Percentiles rank a stretch among this genome's conserved stretches.
Evolutionary conservation across 2,888 invertebrate genomes (phyloP).

Genomic region (Cepaea hortensis): DNA sequence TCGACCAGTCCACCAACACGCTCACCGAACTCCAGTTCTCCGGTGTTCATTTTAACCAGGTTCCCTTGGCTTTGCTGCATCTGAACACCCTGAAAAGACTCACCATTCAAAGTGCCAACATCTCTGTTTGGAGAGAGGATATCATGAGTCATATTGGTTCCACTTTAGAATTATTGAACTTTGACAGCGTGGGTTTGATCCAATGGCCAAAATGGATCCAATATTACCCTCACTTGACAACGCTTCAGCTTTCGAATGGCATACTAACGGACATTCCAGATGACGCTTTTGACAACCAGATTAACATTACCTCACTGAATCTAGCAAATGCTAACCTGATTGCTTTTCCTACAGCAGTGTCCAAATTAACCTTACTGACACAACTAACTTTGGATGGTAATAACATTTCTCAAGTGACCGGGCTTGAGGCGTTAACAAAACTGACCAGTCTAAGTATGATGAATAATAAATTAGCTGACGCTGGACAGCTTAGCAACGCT

Average conservation of each 20-base stretch:
- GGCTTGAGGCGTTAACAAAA: background rate
- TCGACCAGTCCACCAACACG: background rate
- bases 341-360: background rate
- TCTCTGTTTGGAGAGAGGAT: background rate
- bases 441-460: background rate
- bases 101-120: background rate
- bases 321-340: background rate
- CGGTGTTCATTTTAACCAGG: background rate
- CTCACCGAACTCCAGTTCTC: background rate
- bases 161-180: background rate
- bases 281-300: background rate
- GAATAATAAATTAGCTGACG: background rate
- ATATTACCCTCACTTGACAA: background rate
- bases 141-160: background rate
- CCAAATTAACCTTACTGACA: background rate
- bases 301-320: background rate
- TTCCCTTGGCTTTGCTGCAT: background rate
- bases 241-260: background rate
- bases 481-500: background rate
- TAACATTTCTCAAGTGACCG: background rate
- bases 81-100: background rate
- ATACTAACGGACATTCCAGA: background rate
- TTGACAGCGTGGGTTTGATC: background rate
- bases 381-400: background rate
- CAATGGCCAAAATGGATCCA: background rate